Percentiles rank a stretch among this genome's conserved stretches.
phyloP scores from a whole-genome alignment of 2,888 invertebrate genomes.

The Cyclophora punctaria region DNA sequence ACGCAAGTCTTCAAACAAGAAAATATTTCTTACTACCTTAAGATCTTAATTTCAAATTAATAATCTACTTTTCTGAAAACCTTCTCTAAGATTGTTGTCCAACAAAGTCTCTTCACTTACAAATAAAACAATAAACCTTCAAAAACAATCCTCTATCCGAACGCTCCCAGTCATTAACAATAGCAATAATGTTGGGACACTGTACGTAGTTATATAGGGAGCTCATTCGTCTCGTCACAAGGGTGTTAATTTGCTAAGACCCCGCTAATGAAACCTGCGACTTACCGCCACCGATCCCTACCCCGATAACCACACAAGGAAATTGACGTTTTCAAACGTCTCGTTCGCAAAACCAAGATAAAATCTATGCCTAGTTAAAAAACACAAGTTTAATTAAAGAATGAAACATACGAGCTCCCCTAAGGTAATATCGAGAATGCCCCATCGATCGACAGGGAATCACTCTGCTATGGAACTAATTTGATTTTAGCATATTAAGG shows the following conservation, averaged over 20 bases:
- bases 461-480: constrained; percentile 72
- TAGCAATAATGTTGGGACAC: constrained; percentile 36
- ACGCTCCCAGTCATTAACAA: constrained; percentile 45
- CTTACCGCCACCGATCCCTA: constrained; percentile 57
- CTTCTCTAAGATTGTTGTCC: no score
- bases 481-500: constrained; percentile 76
- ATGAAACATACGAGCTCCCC: constrained; percentile 39
- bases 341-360: constrained; percentile 36
- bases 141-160: constrained; percentile 11
- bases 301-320: constrained; percentile 60
- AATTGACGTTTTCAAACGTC: constrained; percentile 61
- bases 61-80: no score
- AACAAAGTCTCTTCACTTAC: no score
- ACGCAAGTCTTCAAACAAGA: no score
- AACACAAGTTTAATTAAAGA: constrained; percentile 33
- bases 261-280: constrained; percentile 66
- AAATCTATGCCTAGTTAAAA: constrained; percentile 32
- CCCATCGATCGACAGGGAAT: constrained; percentile 65
- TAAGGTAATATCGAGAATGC: constrained; percentile 52
- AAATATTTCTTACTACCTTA: no score
- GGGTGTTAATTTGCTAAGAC: constrained; percentile 72
- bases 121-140: no score
- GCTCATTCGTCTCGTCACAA: constrained; percentile 45
- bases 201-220: constrained; percentile 18
- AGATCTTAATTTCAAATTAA: no score